Evolutionary conservation across 1,140 invertebrate genomes (phyloP).

Genomic region (Bathynomus jamesi): DNA sequence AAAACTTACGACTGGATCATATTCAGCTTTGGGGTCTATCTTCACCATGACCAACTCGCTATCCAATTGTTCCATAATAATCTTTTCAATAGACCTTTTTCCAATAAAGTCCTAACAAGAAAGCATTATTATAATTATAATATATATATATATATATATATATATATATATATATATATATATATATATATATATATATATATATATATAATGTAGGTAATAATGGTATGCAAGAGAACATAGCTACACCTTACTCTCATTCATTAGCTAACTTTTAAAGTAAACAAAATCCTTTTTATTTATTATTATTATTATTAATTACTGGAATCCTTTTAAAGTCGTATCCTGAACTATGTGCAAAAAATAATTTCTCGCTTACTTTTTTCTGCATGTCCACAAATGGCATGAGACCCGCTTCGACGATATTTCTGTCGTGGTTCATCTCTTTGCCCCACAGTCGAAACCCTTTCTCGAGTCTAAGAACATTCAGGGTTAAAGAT

Average conservation of each 20-base stretch:
- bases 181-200: conserved; percentile 7
- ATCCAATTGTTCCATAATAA: conserved; percentile 36
- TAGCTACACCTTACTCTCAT: no score
- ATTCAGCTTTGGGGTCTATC: conserved; percentile 39
- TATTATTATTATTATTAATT: no score
- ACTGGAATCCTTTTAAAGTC: no score
- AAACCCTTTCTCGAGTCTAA: conserved; percentile 46
- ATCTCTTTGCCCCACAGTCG: conserved; percentile 45
- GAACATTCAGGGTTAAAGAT: conserved; percentile 41
- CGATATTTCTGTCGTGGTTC: conserved; percentile 43
- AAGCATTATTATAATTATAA: no score
- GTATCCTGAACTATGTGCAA: no score
- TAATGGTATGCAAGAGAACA: no score
- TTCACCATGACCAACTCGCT: conserved; percentile 38
- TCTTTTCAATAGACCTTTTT: conserved; percentile 38
- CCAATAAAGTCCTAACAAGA: conserved; percentile 41
- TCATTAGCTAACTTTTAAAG: no score
- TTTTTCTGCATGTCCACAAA: conserved; percentile 43
- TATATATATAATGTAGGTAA: conserved; percentile 9
- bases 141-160: no score
- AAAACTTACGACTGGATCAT: conserved; percentile 42
- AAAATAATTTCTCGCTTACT: no score
- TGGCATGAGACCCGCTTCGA: conserved; percentile 42
- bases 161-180: conserved; percentile 7
- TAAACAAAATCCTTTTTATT: no score